These are phyloP conservation scores for Bettongia penicillata DNA, from an alignment of 2,113 vertebrate genomes.

Conservation along the genomic window DNA sequence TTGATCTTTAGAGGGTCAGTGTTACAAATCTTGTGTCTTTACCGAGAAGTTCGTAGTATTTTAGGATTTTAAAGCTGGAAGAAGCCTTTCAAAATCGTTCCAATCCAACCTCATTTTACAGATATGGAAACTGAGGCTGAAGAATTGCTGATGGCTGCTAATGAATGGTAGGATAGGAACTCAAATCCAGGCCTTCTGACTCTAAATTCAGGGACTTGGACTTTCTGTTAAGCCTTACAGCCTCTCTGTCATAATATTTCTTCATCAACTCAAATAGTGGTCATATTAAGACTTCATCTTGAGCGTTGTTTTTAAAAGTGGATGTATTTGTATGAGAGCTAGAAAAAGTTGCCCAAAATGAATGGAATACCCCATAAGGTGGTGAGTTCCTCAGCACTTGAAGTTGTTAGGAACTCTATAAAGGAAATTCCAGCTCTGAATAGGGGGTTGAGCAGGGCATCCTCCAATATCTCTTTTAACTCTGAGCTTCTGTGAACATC, in stretches of 20 bases:
- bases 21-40: neutral
- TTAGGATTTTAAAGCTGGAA: neutral
- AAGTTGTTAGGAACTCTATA: neutral
- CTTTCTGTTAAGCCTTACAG: neutral
- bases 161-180: neutral
- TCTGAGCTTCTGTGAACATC: neutral
- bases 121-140: neutral
- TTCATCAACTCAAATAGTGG: neutral
- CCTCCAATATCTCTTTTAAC: neutral
- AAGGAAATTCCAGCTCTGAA: neutral
- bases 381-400: neutral
- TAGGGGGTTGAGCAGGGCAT: neutral
- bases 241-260: neutral
- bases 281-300: neutral
- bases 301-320: neutral
- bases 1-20: neutral
- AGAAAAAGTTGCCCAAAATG: neutral
- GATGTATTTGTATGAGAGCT: neutral
- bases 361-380: neutral
- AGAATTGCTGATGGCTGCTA: neutral
- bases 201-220: neutral
- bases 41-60: neutral
- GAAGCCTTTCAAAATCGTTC: neutral
- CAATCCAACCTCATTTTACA: neutral
- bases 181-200: neutral